Evolutionary conservation across 2,113 vertebrate species (phyloP).

Genomic region (zebrafish (Danio rerio)): GRCz12tu NC_133192.1:41428501-41429000

Average conservation of each 20-base stretch:
- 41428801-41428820: conserved; percentile 23
- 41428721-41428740: background rate
- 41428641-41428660: background rate
- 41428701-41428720: conserved; percentile 14
- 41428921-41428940: background rate
- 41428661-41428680: background rate
- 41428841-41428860: conserved; percentile 1
- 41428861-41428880: background rate
- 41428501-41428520: no score
- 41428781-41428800: conserved; percentile 11
- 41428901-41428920: background rate
- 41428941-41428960: background rate
- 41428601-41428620: background rate
- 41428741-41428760: conserved; percentile 19
- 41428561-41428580: background rate
- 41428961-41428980: background rate
- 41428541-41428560: background rate
- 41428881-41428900: background rate
- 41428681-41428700: background rate
- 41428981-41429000: background rate
- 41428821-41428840: conserved; percentile 16
- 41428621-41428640: background rate
- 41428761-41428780: conserved; percentile 28
- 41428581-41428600: background rate
- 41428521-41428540: no score